Percentiles rank a stretch among this genome's conserved stretches.
These are phyloP conservation scores for Mimachlamys varia DNA, from an alignment of 2,888 invertebrate species.

Conservation along the genomic window DNA sequence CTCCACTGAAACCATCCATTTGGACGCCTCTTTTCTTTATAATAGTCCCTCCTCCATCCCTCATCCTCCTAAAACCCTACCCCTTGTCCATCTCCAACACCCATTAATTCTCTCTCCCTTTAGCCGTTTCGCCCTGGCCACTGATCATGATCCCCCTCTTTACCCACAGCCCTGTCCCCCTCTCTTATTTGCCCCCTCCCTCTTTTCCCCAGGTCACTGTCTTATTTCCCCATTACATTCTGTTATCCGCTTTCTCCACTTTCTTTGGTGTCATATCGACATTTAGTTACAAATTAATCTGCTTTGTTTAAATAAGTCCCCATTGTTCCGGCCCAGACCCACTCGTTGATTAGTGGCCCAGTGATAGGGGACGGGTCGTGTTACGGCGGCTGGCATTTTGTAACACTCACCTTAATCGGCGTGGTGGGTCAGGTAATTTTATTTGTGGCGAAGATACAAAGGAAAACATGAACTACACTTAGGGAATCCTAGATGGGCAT, in stretches of 20 bases:
- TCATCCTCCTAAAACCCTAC: no score
- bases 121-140: no score
- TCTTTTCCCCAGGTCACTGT: neutral
- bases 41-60: no score
- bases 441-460: neutral
- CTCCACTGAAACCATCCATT: no score
- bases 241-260: neutral
- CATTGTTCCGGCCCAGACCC: neutral
- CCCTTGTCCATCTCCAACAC: no score
- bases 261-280: neutral
- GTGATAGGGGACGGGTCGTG: conserved; percentile 5
- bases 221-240: neutral
- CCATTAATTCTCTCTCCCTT: no score
- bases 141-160: no score
- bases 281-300: conserved; percentile 9
- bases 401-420: neutral
- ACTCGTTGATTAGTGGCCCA: neutral
- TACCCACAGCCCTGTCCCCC: no score
- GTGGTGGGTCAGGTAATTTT: conserved; percentile 2
- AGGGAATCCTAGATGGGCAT: neutral
- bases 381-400: conserved; percentile 32
- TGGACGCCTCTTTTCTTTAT: no score
- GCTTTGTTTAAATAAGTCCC: conserved; percentile 21
- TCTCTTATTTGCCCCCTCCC: neutral
- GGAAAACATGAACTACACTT: neutral